These are phyloP conservation scores for Grallaria varia DNA, from an alignment of 2,113 vertebrate genomes.

Conservation along the genomic window DNA sequence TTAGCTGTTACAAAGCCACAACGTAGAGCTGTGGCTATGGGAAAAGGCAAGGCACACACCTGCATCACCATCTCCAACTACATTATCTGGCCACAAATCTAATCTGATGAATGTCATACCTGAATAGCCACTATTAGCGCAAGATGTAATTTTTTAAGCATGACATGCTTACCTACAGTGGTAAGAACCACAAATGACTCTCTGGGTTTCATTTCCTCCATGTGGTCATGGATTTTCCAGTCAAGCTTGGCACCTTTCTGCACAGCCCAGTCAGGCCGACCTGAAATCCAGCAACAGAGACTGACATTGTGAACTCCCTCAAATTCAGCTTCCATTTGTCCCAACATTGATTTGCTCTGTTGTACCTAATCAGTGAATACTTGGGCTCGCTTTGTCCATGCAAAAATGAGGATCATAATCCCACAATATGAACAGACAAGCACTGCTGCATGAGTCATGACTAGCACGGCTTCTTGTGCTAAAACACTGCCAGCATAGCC, in stretches of 20 bases:
- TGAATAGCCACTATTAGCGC: not conserved
- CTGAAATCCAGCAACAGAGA: not conserved
- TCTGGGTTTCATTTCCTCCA: not conserved
- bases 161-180: not conserved
- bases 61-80: not conserved
- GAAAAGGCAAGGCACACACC: not conserved
- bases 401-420: not conserved
- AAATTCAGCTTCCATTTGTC: not conserved
- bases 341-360: not conserved
- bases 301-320: not conserved
- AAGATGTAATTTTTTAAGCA: not conserved
- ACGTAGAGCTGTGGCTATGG: not conserved
- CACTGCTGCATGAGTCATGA: not conserved
- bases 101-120: not conserved
- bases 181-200: not conserved
- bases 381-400: not conserved
- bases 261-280: not conserved
- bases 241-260: not conserved
- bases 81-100: not conserved
- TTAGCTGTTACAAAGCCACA: not conserved
- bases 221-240: conserved; percentile 43
- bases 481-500: rapidly evolving
- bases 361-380: not conserved
- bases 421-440: not conserved
- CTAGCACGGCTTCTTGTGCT: rapidly evolving